A percentile compares a stretch with the other conserved stretches of the same genome.
Evolutionary conservation across 2,888 invertebrate species (phyloP).

Genomic region (Meloe dianella): DNA sequence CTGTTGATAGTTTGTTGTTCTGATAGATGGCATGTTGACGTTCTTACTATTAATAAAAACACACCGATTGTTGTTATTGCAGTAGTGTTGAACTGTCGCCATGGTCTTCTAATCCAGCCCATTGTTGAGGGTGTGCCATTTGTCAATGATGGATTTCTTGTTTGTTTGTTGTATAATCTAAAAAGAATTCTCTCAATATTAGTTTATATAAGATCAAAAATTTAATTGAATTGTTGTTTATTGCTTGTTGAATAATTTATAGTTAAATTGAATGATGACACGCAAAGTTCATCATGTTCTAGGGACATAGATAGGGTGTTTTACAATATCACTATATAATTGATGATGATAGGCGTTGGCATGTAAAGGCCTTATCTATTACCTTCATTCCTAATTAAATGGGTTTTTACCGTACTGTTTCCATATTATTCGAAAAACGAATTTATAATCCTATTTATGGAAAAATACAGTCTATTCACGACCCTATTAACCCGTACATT

Average conservation of each 20-base stretch:
- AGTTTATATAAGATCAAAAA: not conserved
- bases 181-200: not conserved
- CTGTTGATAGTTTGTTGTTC: conserved; percentile 40
- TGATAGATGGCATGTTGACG: conserved; percentile 12
- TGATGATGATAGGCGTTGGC: conserved; percentile 4
- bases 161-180: not conserved
- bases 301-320: not conserved
- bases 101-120: conserved; percentile 22
- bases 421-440: not conserved
- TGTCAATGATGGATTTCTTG: conserved; percentile 7
- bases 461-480: too few species aligned
- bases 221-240: not conserved
- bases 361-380: not conserved
- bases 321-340: not conserved
- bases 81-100: not conserved
- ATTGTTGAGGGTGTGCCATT: conserved; percentile 46
- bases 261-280: not conserved
- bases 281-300: not conserved
- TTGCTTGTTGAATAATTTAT: not conserved
- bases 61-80: conserved; percentile 33
- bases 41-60: conserved; percentile 32
- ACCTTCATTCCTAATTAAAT: not conserved
- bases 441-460: too few species aligned
- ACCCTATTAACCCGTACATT: too few species aligned
- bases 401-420: not conserved